These are phyloP conservation scores for Camelus bactrianus DNA, from an alignment of 2,113 vertebrate species.

Conservation along the genomic window DNA sequence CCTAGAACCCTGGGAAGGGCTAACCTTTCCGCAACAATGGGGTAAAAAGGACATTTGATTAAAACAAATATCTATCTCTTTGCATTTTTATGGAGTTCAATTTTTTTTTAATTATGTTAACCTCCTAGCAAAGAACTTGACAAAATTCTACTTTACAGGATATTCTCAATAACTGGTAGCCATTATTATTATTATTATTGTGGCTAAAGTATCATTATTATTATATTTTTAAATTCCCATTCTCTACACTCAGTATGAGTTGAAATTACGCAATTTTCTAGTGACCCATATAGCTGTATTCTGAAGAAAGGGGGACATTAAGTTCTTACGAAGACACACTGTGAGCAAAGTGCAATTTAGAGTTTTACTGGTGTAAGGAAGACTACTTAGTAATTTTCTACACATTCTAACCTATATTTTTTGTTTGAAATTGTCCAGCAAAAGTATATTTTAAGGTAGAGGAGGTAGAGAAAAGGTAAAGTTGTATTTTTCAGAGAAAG, in stretches of 20 bases:
- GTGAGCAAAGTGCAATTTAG: not conserved
- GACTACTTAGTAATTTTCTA: not conserved
- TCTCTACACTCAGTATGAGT: not conserved
- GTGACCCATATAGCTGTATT: not conserved
- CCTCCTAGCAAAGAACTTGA: conserved; percentile 19
- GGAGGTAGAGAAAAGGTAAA: not conserved
- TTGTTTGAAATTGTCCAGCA: not conserved
- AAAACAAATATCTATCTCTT: not conserved
- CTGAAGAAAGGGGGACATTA: not conserved
- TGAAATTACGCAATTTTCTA: conserved; percentile 32
- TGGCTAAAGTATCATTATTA: not conserved
- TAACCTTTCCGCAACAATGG: not conserved
- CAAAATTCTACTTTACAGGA: not conserved
- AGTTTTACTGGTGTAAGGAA: not conserved
- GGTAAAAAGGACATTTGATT: not conserved
- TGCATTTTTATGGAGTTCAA: not conserved
- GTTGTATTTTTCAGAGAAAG: not conserved
- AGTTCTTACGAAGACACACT: not conserved
- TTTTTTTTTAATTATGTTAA: not conserved
- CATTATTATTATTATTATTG: not conserved
- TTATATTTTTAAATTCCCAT: not conserved
- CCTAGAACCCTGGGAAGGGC: not conserved
- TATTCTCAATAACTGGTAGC: not conserved
- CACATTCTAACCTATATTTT: not conserved
- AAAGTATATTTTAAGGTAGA: not conserved